These are phyloP conservation scores for Rhinichthys klamathensis DNA, from an alignment of 2,113 vertebrate species.

Conservation along the genomic window DNA sequence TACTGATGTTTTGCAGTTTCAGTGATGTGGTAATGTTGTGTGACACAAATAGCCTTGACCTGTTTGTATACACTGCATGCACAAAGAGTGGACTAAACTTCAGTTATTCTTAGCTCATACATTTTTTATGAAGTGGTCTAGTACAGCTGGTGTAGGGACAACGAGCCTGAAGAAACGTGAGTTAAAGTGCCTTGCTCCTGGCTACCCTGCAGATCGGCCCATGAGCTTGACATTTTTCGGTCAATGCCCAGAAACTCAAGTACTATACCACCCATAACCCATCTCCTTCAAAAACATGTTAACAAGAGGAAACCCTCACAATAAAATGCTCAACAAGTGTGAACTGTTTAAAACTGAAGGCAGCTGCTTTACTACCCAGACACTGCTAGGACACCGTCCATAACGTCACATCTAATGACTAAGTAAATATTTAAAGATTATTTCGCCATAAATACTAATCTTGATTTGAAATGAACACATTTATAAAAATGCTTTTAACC, in stretches of 20 bases:
- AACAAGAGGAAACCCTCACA: background rate
- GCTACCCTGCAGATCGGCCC: background rate
- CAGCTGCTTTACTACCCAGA: background rate
- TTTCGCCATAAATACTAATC: background rate
- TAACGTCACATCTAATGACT: background rate
- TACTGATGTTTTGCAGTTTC: background rate
- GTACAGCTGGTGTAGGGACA: background rate
- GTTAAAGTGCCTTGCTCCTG: background rate
- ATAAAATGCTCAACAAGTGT: background rate
- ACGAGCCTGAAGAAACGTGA: background rate
- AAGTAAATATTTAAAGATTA: background rate
- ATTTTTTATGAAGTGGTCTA: background rate
- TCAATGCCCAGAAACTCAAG: background rate
- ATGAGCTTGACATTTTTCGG: background rate
- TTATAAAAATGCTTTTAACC: slow-evolving; percentile 2
- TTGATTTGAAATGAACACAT: background rate
- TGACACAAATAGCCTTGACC: background rate
- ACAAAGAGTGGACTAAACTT: background rate
- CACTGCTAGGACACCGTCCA: background rate
- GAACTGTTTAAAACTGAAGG: background rate
- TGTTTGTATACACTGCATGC: background rate
- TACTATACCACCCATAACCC: background rate
- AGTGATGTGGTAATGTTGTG: background rate
- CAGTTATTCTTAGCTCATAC: background rate
- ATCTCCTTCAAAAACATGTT: background rate